A percentile compares a stretch with the other conserved stretches of the same genome.
phyloP scores from a whole-genome alignment of 2,888 invertebrate species.

The Ormyrus rosae region DNA sequence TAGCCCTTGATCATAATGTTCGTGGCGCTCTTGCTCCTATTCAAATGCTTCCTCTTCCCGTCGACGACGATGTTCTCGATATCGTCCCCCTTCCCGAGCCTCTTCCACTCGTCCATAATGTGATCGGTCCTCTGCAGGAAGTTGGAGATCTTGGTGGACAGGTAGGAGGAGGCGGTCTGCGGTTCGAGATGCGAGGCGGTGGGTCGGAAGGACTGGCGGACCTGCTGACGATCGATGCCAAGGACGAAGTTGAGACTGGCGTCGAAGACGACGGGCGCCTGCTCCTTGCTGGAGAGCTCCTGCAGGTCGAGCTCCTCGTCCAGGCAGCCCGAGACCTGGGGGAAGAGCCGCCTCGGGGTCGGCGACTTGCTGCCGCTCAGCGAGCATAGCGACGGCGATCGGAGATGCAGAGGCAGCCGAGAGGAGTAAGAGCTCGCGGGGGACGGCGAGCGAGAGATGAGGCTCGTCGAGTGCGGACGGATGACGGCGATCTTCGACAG shows the following conservation, averaged over 20 bases:
- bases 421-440: conserved; percentile 56
- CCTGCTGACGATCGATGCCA: conserved; percentile 84
- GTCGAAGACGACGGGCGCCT: conserved; percentile 88
- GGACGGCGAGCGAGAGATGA: conserved; percentile 56
- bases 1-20: conserved; percentile 91
- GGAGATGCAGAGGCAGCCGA: conserved; percentile 53
- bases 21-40: conserved; percentile 83
- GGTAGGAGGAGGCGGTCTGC: conserved; percentile 85
- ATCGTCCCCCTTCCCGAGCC: conserved; percentile 79
- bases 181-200: conserved; percentile 87
- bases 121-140: conserved; percentile 91
- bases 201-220: conserved; percentile 83
- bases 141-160: conserved; percentile 86
- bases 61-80: neutral
- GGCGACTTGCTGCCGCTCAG: conserved; percentile 28
- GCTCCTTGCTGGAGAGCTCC: conserved; percentile 79
- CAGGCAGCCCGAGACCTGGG: conserved; percentile 71
- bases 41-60: conserved; percentile 42
- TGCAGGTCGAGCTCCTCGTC: conserved; percentile 73
- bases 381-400: conserved; percentile 72
- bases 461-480: conserved; percentile 36
- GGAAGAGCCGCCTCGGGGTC: conserved; percentile 58
- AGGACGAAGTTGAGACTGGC: conserved; percentile 88
- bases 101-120: conserved; percentile 91
- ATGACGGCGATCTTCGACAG: conserved; percentile 52